A percentile compares a stretch with the other conserved stretches of the same genome.
These are phyloP conservation scores for Papilio polyxenes DNA, from an alignment of 1,140 invertebrate species.

Conservation along the genomic window DNA sequence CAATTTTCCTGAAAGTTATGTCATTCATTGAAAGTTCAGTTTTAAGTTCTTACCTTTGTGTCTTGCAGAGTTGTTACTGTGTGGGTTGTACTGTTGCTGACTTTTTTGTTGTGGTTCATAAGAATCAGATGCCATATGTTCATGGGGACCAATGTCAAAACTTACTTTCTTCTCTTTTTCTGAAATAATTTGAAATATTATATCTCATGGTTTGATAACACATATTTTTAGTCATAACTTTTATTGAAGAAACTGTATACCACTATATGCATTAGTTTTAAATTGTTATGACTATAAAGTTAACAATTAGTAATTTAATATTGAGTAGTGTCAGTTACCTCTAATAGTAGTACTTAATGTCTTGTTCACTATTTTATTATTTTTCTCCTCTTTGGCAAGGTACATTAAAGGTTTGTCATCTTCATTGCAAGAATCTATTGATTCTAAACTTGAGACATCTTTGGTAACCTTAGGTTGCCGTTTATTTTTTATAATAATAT, in stretches of 20 bases:
- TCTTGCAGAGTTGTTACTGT: background rate
- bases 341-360: background rate
- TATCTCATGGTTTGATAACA: background rate
- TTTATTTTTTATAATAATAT: background rate
- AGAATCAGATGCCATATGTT: background rate
- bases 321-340: background rate
- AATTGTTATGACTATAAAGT: background rate
- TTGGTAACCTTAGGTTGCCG: background rate
- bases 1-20: no score
- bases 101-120: background rate
- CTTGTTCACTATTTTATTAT: background rate
- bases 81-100: background rate
- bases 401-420: background rate
- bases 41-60: background rate
- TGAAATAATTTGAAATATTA: background rate
- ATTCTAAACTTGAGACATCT: background rate
- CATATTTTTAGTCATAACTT: background rate
- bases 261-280: background rate
- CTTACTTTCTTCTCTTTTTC: constrained; percentile 4
- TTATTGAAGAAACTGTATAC: background rate
- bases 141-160: background rate
- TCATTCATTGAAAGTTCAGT: no score
- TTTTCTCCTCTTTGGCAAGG: background rate
- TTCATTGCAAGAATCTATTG: background rate
- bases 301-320: background rate